These are phyloP conservation scores for Podotricha telesiphe DNA, from an alignment of 2,888 invertebrate genomes.

Conservation along the genomic window DNA sequence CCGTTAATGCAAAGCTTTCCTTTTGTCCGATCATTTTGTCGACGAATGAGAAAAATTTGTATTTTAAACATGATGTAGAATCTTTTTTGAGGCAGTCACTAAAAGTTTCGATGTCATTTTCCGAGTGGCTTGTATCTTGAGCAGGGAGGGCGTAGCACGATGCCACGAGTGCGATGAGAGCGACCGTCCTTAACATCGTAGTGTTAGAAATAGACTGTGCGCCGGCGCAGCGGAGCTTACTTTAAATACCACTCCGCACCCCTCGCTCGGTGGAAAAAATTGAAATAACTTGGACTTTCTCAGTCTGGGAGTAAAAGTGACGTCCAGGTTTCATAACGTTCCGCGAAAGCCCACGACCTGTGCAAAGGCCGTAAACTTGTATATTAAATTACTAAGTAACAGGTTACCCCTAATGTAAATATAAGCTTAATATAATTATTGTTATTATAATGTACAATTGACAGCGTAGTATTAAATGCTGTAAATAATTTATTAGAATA, in stretches of 20 bases:
- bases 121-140: conserved; percentile 87
- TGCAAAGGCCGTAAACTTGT: conserved; percentile 59
- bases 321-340: conserved; percentile 74
- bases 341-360: conserved; percentile 67
- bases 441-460: neutral
- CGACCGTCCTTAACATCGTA: conserved; percentile 72
- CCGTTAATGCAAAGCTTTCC: conserved; percentile 90
- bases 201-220: conserved; percentile 66
- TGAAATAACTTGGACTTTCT: conserved; percentile 75
- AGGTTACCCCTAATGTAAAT: neutral
- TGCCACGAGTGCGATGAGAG: conserved; percentile 69
- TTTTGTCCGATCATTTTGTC: conserved; percentile 92
- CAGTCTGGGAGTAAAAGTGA: conserved; percentile 76
- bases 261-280: conserved; percentile 64
- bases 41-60: conserved; percentile 93
- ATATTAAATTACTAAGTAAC: conserved; percentile 14
- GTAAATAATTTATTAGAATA: too few relatives aligned
- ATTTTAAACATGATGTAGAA: conserved; percentile 92
- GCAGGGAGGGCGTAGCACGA: conserved; percentile 87
- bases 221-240: conserved; percentile 58
- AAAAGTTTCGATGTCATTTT: conserved; percentile 91
- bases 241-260: conserved; percentile 75
- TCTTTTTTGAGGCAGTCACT: conserved; percentile 93
- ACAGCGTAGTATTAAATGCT: neutral
- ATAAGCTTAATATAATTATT: neutral